phyloP scores from a whole-genome alignment of 2,797 vertebrate species.

The Mormyrops attenuatus region DNA sequence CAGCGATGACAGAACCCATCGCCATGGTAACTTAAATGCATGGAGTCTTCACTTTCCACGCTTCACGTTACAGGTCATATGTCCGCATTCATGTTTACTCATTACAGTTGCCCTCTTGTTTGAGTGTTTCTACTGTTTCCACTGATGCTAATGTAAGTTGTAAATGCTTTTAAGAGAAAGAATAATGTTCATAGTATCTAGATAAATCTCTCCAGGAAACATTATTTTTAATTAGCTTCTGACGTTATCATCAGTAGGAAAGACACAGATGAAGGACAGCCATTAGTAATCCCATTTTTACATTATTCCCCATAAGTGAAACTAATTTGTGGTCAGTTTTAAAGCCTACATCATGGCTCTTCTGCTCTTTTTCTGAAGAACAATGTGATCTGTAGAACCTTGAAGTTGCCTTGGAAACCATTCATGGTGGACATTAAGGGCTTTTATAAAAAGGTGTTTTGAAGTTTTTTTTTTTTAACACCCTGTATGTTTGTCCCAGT shows the following conservation, averaged over 20 bases:
- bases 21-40: neutral
- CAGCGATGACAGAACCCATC: neutral
- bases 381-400: neutral
- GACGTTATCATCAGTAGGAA: neutral
- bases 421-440: neutral
- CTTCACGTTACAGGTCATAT: neutral
- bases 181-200: neutral
- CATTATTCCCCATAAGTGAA: neutral
- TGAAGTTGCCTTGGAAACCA: constrained; percentile 1
- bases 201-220: neutral
- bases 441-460: neutral
- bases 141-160: neutral
- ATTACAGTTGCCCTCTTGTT: neutral
- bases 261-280: neutral
- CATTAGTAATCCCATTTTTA: neutral
- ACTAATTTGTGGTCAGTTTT: neutral
- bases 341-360: neutral
- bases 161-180: neutral
- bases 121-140: neutral
- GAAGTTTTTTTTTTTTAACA: neutral
- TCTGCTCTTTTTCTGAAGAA: neutral
- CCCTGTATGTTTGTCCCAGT: neutral
- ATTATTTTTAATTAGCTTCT: neutral
- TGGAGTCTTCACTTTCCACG: neutral
- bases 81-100: neutral